Conservation (phyloP, 2,888 invertebrate species). For the Phymatocera aterrima region DNA sequence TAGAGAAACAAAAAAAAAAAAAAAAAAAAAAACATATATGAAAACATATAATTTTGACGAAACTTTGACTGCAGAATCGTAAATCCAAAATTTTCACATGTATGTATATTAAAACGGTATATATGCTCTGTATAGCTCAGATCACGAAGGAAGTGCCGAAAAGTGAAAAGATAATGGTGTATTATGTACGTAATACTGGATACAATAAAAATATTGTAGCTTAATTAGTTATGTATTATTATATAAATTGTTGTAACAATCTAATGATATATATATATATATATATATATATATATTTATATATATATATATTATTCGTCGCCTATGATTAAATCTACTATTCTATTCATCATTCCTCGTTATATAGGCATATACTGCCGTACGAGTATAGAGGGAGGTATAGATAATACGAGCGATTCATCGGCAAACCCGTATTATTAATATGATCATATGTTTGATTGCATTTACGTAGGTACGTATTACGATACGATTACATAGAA, state of each 20-base stretch:
- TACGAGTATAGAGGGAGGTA: no score
- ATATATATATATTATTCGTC: not conserved
- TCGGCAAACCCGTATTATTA: no score
- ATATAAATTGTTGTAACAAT: not conserved
- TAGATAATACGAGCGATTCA: no score
- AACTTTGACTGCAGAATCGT: not conserved
- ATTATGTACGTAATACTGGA: not conserved
- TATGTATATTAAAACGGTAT: not conserved
- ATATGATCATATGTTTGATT: no score
- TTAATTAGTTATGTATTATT: slow-evolving; percentile 33
- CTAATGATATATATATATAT: not conserved
- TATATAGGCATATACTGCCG: no score
- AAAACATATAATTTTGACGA: not conserved
- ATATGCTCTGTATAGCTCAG: slow-evolving; percentile 43
- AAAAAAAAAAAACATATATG: not conserved
- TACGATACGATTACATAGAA: not conserved
- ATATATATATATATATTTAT: not conserved
- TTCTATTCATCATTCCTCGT: slow-evolving; percentile 26
- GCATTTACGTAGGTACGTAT: not conserved
- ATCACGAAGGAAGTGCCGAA: slow-evolving; percentile 35
- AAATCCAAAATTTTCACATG: slow-evolving; percentile 2
- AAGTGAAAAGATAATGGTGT: slow-evolving; percentile 25
- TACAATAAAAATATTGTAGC: not conserved
- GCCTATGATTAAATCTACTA: no score
- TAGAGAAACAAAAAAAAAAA: not conserved